These are phyloP conservation scores for Brachionus rubens DNA, from an alignment of 1,140 invertebrate genomes.

Conservation along the genomic window DNA sequence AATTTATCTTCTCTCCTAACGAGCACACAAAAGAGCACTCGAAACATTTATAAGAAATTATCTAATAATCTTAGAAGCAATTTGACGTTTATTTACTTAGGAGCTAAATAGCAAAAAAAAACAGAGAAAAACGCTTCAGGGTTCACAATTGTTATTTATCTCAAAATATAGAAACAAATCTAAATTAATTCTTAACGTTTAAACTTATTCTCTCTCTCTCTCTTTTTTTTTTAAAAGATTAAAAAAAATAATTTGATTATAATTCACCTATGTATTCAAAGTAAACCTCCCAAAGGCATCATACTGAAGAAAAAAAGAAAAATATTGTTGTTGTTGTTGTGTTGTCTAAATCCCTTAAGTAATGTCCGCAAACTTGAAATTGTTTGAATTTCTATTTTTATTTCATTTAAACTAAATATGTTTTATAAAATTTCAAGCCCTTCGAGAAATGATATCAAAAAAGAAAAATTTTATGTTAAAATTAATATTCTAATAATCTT, in stretches of 20 bases:
- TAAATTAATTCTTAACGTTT: too few relatives aligned
- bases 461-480: too few relatives aligned
- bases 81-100: slow-evolving; percentile 40
- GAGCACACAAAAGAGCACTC: slow-evolving; percentile 31
- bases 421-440: too few relatives aligned
- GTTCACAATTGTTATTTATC: background rate
- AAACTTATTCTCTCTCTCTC: too few relatives aligned
- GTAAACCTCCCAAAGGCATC: background rate
- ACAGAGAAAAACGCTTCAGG: slow-evolving; percentile 6
- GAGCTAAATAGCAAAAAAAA: background rate
- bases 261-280: background rate
- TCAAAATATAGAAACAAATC: background rate
- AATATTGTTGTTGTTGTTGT: background rate
- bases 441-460: too few relatives aligned
- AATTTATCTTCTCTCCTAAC: slow-evolving; percentile 12
- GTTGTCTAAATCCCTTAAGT: background rate
- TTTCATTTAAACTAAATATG: too few relatives aligned
- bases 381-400: too few relatives aligned
- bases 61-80: slow-evolving; percentile 14
- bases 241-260: slow-evolving; percentile 25
- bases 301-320: background rate
- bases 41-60: slow-evolving; percentile 29
- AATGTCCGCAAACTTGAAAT: background rate
- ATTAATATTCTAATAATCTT: too few relatives aligned
- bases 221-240: background rate